Evolutionary conservation across 2,888 invertebrate genomes (phyloP).

Genomic region (Hermaeophaga mercurialis): DNA sequence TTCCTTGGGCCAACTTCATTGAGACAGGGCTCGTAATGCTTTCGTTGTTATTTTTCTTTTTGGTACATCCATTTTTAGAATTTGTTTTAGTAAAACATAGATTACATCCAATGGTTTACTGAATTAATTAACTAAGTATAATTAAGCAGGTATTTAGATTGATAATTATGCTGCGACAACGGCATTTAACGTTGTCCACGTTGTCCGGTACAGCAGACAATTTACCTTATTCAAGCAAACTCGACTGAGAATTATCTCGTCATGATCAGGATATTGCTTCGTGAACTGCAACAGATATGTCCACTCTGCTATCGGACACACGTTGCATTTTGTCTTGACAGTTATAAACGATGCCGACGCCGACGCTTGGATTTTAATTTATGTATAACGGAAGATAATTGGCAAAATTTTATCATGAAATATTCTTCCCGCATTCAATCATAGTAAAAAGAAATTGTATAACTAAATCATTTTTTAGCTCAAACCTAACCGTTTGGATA

Average conservation of each 20-base stretch:
- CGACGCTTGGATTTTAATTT: background rate
- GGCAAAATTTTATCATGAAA: too few relatives aligned
- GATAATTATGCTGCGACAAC: conserved; percentile 5
- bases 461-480: background rate
- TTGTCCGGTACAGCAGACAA: conserved; percentile 13
- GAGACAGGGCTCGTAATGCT: too few relatives aligned
- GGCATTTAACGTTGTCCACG: conserved; percentile 5
- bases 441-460: too few relatives aligned
- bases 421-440: too few relatives aligned
- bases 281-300: conserved; percentile 40
- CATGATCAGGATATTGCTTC: conserved; percentile 37
- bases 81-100: too few relatives aligned
- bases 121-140: background rate
- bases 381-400: too few relatives aligned
- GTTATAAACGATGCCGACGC: conserved; percentile 30
- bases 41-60: too few relatives aligned
- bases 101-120: too few relatives aligned
- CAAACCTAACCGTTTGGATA: background rate
- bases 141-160: background rate
- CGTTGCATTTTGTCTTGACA: conserved; percentile 38
- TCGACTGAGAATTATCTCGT: conserved; percentile 25
- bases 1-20: too few relatives aligned
- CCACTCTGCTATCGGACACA: conserved; percentile 37
- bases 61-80: too few relatives aligned
- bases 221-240: conserved; percentile 17